Percentiles rank a stretch among this genome's conserved stretches.
phyloP scores from a whole-genome alignment of 2,888 invertebrate genomes.

The Polymixis flavicincta region DNA sequence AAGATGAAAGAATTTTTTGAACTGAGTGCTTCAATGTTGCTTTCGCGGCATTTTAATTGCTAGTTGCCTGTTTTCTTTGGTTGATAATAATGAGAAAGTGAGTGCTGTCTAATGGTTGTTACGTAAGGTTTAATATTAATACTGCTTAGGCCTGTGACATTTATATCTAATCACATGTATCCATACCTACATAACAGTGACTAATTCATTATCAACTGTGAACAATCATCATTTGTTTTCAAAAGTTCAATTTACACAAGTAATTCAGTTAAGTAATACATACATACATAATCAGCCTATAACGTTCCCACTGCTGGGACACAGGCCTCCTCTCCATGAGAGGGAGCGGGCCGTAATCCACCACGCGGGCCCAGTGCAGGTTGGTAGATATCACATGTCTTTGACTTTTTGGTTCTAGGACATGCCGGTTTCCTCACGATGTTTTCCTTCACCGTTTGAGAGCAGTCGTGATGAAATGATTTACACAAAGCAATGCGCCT shows the following conservation, averaged over 20 bases:
- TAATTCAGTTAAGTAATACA: too few species aligned
- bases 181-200: conserved; percentile 8
- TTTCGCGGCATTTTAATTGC: conserved; percentile 59
- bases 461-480: too few species aligned
- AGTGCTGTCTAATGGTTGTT: conserved; percentile 67
- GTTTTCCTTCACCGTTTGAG: too few species aligned
- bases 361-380: too few species aligned
- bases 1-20: conserved; percentile 3
- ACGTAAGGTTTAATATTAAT: conserved; percentile 60
- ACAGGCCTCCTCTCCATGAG: too few species aligned
- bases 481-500: too few species aligned
- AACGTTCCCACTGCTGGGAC: too few species aligned
- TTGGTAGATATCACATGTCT: too few species aligned
- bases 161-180: conserved; percentile 39
- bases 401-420: too few species aligned
- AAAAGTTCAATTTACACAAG: conserved; percentile 6
- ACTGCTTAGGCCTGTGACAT: conserved; percentile 57
- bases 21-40: conserved; percentile 35
- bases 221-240: conserved; percentile 8
- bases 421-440: too few species aligned
- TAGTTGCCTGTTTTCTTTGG: conserved; percentile 56
- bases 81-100: conserved; percentile 69
- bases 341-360: too few species aligned
- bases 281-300: too few species aligned
- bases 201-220: conserved; percentile 3